A percentile compares a stretch with the other conserved stretches of the same genome.
These are phyloP conservation scores for Centropus unirufus DNA, from an alignment of 2,113 vertebrate species.

Conservation along the genomic window DNA sequence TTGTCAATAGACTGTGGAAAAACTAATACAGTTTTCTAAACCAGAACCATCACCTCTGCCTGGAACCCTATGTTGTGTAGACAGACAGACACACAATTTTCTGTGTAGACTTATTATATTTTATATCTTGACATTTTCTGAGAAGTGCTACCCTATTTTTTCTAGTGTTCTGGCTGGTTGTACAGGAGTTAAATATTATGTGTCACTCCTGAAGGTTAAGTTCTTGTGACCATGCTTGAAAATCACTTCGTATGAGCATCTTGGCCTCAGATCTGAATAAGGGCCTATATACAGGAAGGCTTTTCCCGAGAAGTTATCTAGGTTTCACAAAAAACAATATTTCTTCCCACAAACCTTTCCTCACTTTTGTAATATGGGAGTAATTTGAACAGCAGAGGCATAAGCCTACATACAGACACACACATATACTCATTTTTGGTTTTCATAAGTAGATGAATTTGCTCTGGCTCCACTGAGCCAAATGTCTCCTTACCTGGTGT, in stretches of 20 bases:
- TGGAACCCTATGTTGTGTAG: neutral
- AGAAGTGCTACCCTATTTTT: rapidly evolving
- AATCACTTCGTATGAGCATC: neutral
- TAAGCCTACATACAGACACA: neutral
- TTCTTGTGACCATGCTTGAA: neutral
- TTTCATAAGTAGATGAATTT: neutral
- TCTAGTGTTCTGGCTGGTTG: neutral
- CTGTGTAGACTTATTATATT: neutral
- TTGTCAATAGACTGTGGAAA: neutral
- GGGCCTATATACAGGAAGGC: neutral
- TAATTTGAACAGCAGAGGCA: neutral
- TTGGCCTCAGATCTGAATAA: neutral
- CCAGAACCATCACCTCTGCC: neutral
- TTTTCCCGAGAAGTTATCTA: neutral
- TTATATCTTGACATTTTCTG: neutral
- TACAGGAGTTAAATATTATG: neutral
- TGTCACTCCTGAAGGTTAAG: neutral
- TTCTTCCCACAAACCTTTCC: neutral
- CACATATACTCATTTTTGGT: neutral
- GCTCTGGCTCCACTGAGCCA: neutral
- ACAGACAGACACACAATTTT: neutral
- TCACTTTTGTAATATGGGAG: neutral
- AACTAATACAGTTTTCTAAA: neutral
- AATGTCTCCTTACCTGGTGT: neutral
- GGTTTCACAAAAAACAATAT: neutral